Conservation (phyloP, 2,113 vertebrate genomes). For the Anser brachyrhynchus region DNA sequence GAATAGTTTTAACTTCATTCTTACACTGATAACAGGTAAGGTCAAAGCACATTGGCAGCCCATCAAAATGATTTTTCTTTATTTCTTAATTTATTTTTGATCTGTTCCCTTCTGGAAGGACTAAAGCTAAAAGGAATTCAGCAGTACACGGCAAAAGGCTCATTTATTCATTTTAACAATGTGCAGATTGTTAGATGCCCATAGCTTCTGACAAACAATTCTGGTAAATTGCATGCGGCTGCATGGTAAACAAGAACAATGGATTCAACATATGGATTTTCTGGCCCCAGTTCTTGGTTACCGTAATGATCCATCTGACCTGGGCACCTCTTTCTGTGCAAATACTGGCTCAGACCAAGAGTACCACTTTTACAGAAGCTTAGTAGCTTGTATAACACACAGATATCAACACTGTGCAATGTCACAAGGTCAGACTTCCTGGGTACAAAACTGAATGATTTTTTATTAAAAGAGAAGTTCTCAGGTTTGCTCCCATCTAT, state of each 20-base stretch:
- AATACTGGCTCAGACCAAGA: neutral
- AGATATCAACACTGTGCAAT: fast-evolving
- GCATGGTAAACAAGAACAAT: neutral
- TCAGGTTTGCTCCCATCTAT: neutral
- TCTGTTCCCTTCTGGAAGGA: neutral
- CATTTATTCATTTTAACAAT: neutral
- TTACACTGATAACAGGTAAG: neutral
- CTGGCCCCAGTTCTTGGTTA: neutral
- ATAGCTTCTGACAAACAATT: neutral
- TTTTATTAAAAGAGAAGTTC: neutral
- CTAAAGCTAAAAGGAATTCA: neutral
- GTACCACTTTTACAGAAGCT: neutral
- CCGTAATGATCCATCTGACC: neutral
- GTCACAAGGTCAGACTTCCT: neutral
- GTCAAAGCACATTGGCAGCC: neutral
- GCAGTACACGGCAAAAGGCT: neutral
- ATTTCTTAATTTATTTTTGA: neutral
- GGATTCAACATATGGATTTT: neutral
- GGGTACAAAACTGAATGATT: neutral
- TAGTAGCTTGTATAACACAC: neutral
- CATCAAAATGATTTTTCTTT: neutral
- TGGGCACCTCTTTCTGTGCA: neutral
- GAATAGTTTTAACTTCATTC: neutral
- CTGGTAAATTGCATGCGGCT: neutral
- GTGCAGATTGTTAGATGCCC: neutral